Percentiles rank a stretch among this genome's conserved stretches.
These are phyloP conservation scores for Zelleria hepariella DNA, from an alignment of 2,888 invertebrate species.

Conservation along the genomic window DNA sequence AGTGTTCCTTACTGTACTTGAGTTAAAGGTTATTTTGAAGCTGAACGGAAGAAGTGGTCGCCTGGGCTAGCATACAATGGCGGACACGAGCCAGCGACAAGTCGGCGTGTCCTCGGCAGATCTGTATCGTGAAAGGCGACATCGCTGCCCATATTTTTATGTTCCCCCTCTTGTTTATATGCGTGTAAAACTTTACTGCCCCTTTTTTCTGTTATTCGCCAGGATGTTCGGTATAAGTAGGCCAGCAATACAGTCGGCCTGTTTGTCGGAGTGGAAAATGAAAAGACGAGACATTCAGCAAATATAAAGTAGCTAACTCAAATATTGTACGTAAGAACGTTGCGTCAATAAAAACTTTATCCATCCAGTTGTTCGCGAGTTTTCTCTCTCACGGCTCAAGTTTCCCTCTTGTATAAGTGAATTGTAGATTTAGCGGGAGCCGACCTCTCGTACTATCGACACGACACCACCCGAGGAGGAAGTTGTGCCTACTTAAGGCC, in stretches of 20 bases:
- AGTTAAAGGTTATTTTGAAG: not conserved
- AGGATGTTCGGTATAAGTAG: not conserved
- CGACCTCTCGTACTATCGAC: slow-evolving; percentile 31
- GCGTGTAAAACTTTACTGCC: slow-evolving; percentile 5
- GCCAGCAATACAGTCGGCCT: not conserved
- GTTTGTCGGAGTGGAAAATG: not conserved
- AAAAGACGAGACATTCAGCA: not conserved
- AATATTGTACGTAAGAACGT: not conserved
- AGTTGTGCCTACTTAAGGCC: slow-evolving; percentile 37
- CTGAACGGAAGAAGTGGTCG: not conserved
- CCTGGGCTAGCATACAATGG: slow-evolving; percentile 18
- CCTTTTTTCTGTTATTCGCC: not conserved
- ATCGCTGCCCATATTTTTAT: slow-evolving; percentile 23
- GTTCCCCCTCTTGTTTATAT: slow-evolving; percentile 2
- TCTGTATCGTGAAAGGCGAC: slow-evolving; percentile 26
- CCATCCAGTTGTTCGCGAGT: slow-evolving; percentile 28
- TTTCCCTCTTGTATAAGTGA: slow-evolving; percentile 42
- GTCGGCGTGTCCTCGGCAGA: slow-evolving; percentile 22
- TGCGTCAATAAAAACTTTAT: slow-evolving; percentile 15
- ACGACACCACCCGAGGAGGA: slow-evolving; percentile 19
- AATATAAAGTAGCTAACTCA: not conserved
- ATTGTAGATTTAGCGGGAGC: slow-evolving; percentile 33
- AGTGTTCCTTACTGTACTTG: not conserved
- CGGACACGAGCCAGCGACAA: not conserved
- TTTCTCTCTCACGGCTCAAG: slow-evolving; percentile 31